Evolutionary conservation across 2,888 invertebrate genomes (phyloP), one percentile per base, ranked within the genome.

Genomic region (Disparrhopalites patrizii): DNA sequence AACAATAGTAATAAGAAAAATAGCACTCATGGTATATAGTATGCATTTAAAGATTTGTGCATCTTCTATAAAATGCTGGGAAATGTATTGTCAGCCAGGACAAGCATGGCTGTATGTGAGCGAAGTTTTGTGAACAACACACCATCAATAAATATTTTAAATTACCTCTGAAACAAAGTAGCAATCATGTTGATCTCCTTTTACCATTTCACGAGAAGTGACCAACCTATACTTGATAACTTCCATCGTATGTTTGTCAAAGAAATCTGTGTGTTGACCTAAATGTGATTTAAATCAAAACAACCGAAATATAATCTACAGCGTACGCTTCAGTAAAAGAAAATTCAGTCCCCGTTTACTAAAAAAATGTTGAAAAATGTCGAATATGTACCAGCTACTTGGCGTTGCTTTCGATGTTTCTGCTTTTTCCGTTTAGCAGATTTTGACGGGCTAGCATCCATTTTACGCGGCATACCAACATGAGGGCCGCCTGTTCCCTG

Each of bases 191-290:
- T 64, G 64, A 33, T 64, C 56, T 31, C 43, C 64, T 20, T 55
- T 28, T 25, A 36, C 43, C 23, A 56, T 10, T 8, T 23, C 23
- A 18, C 47, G 25, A 1, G 86, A 78, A 67, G 81, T 82, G 62
- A 87, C 80, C 74, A 95, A 81, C 69, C 90, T 87, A 81, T 92
- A 88, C 79, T 91, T 89, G 47, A 96, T 83, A 0, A 91, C 89
- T 80, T 94, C 93, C 95, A 95, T 94, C 71, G 90, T 89, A 60
- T 94, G 90, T 72, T 87, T 82, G 82, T 96, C 96, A 81, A 95
- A 91, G 82, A 90, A 94, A 81, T 96, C 95, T 79, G 92, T 93
- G 84, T 91, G 89, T 76, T 93, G 89, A 72, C 93, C 94, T 94
- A 83, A 25, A 85, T 36, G 7, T 36, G 7, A 36, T 10, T 7